A percentile compares a stretch with the other conserved stretches of the same genome.
Evolutionary conservation across 1,140 invertebrate species (phyloP).

Genomic region (Cydia pomonella): DNA sequence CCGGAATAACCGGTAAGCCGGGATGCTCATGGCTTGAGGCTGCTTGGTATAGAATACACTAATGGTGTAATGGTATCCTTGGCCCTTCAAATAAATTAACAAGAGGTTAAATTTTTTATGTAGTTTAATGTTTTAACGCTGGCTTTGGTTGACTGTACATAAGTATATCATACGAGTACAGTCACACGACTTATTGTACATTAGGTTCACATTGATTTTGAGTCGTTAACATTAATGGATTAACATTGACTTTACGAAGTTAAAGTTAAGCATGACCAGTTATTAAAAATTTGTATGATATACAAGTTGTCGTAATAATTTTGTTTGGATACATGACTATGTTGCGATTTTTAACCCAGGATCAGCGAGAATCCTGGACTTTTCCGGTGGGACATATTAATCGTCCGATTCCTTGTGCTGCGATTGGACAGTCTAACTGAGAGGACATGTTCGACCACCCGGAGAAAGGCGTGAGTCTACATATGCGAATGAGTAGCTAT

Average conservation of each 20-base stretch:
- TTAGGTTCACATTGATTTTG: no score
- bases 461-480: slow-evolving; percentile 12
- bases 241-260: no score
- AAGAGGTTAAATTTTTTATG: not conserved
- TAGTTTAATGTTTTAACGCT: no score
- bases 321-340: no score
- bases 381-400: not conserved
- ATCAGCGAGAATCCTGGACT: not conserved
- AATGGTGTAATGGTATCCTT: not conserved
- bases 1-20: slow-evolving; percentile 7
- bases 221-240: no score
- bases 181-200: no score
- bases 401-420: not conserved
- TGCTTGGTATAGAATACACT: not conserved
- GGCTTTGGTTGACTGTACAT: no score
- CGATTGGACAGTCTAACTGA: slow-evolving; percentile 3
- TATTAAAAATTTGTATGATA: no score
- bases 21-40: not conserved
- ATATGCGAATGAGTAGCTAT: slow-evolving; percentile 15
- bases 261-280: no score
- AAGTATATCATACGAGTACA: no score
- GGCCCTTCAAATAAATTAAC: not conserved
- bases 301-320: no score
- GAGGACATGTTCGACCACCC: slow-evolving; percentile 3
- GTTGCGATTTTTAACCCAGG: not conserved